Conservation (phyloP, 2,113 vertebrate genomes). For the Plestiodon gilberti region DNA sequence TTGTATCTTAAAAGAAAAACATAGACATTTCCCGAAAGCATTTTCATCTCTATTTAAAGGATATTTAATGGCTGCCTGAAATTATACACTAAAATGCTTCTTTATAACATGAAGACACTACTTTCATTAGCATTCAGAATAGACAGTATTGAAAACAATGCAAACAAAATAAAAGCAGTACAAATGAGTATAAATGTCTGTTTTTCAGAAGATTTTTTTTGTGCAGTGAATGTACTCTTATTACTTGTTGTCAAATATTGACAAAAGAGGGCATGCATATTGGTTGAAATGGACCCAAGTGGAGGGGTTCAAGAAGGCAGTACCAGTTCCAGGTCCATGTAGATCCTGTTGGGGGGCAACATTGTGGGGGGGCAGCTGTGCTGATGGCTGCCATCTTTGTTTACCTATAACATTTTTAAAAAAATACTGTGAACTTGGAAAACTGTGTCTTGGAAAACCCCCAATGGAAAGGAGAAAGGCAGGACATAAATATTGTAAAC, state of each 20-base stretch:
- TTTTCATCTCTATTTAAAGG: constrained; percentile 17
- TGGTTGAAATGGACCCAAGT: background rate
- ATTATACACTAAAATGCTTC: constrained; percentile 13
- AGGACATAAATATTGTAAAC: too few relatives aligned
- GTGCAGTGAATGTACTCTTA: background rate
- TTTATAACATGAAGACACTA: background rate
- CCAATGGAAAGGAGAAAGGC: too few relatives aligned
- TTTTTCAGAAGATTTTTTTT: background rate
- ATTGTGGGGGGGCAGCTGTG: too few relatives aligned
- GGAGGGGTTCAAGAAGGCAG: background rate
- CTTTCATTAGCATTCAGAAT: background rate
- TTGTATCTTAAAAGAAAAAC: constrained; percentile 24
- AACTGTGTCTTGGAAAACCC: too few relatives aligned
- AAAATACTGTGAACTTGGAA: too few relatives aligned
- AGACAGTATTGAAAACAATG: background rate
- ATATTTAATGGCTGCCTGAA: too few relatives aligned
- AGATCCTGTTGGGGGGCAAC: too few relatives aligned
- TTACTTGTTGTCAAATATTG: background rate
- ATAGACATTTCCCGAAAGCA: background rate
- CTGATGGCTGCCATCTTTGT: too few relatives aligned
- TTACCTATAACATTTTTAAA: too few relatives aligned
- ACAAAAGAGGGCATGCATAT: background rate
- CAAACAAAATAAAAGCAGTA: background rate
- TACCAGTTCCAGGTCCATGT: too few relatives aligned
- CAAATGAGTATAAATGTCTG: background rate